These are phyloP conservation scores for Eunapius fragilis DNA, from an alignment of 37 sponge, comb jelly and placozoan species.

Conservation along the genomic window DNA sequence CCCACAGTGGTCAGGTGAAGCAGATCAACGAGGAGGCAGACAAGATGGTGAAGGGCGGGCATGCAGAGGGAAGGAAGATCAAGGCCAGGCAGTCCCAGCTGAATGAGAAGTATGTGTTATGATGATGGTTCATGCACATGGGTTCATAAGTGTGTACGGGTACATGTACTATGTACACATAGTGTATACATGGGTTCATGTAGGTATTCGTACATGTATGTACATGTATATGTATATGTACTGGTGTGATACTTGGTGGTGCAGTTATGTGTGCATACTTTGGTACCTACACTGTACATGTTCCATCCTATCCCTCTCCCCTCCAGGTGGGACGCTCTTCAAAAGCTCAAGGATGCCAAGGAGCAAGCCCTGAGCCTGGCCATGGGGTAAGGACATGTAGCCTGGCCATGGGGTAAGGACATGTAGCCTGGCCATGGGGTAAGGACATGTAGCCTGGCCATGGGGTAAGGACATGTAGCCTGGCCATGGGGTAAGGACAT, in stretches of 20 bases:
- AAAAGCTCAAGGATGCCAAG: constrained; percentile 58
- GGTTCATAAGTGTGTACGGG: background rate
- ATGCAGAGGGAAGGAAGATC: constrained; percentile 65
- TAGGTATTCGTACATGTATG: background rate
- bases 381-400: constrained; percentile 43
- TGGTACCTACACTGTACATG: background rate
- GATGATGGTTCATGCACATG: background rate
- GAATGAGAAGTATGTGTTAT: constrained; percentile 50
- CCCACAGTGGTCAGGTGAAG: constrained; percentile 66
- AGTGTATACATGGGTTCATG: constrained; percentile 1
- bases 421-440: no score
- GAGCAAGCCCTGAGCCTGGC: constrained; percentile 61
- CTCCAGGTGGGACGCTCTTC: constrained; percentile 72
- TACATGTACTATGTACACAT: no score
- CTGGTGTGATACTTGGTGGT: background rate
- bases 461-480: no score
- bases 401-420: no score
- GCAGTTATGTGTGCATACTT: background rate
- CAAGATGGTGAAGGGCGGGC: constrained; percentile 68
- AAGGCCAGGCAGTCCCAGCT: constrained; percentile 70
- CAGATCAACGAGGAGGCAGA: constrained; percentile 81
- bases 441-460: no score
- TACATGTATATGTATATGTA: background rate
- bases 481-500: no score
- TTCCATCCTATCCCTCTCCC: background rate